phyloP scores from a whole-genome alignment of 2,113 vertebrate genomes.

The Caranx ignobilis region DNA sequence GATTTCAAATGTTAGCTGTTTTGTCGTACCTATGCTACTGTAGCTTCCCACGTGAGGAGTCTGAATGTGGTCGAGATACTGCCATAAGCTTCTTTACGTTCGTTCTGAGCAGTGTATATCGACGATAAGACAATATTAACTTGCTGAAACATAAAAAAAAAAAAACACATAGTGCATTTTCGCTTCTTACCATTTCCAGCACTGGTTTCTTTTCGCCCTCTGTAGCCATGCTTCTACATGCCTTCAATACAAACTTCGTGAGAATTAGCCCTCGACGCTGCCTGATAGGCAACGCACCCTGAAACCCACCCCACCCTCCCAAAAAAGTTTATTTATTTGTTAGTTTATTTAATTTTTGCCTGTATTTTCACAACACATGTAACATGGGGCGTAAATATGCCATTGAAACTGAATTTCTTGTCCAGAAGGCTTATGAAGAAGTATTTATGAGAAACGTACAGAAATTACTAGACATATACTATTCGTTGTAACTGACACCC shows the following conservation, averaged over 20 bases:
- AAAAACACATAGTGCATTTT: fast-evolving
- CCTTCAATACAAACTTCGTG: fast-evolving
- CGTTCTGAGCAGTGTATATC: neutral
- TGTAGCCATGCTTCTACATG: slow-evolving; percentile 79
- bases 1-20: neutral
- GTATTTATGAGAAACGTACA: neutral
- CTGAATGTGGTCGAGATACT: neutral
- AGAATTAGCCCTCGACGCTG: fast-evolving
- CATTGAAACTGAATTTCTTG: neutral
- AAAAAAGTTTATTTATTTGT: too few relatives aligned
- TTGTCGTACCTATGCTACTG: neutral
- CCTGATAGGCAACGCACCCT: slow-evolving; percentile 50
- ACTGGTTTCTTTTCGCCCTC: slow-evolving; percentile 78
- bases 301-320: too few relatives aligned
- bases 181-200: slow-evolving; percentile 84
- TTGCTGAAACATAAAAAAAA: neutral
- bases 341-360: too few relatives aligned
- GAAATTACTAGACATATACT: too few relatives aligned
- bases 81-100: neutral
- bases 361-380: neutral
- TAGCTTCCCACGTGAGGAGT: slow-evolving; percentile 44
- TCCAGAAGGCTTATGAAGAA: neutral
- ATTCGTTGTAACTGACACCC: too few relatives aligned
- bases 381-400: neutral
- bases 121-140: neutral